Conservation (phyloP, 1,140 invertebrate genomes). For the Penaeus indicus region DNA sequence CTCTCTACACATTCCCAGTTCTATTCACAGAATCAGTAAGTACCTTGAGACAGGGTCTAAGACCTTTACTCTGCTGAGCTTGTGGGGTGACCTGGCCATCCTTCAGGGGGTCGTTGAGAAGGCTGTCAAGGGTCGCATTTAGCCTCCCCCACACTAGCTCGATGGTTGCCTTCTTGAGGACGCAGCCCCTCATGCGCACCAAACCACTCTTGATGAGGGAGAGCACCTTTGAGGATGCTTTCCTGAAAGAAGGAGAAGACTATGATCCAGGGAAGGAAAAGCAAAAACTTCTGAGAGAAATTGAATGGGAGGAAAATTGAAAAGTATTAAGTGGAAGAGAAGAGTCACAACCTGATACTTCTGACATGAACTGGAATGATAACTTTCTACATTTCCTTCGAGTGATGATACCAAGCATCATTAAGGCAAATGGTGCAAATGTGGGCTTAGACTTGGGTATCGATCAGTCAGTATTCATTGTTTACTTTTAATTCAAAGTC, state of each 20-base stretch:
- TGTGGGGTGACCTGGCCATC: neutral
- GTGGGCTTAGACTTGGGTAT: too few relatives aligned
- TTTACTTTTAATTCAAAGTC: too few relatives aligned
- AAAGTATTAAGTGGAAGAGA: too few relatives aligned
- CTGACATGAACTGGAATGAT: too few relatives aligned
- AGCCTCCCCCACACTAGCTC: neutral
- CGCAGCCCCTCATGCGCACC: constrained; percentile 30
- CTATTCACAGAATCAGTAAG: neutral
- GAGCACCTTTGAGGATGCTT: constrained; percentile 31
- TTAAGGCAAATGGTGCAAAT: too few relatives aligned
- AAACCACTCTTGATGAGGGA: constrained; percentile 21
- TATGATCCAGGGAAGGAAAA: neutral
- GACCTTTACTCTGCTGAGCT: neutral
- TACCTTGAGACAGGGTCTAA: constrained; percentile 26
- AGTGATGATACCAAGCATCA: too few relatives aligned
- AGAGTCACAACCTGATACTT: too few relatives aligned
- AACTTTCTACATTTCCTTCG: too few relatives aligned
- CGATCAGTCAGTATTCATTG: too few relatives aligned
- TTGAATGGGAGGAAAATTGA: neutral
- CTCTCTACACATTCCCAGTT: too few relatives aligned
- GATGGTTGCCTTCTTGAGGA: neutral
- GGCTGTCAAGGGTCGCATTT: neutral
- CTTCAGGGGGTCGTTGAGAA: neutral
- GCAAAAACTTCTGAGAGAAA: neutral
- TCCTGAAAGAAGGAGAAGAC: neutral